phyloP scores from a whole-genome alignment of 2,888 invertebrate genomes.

The Aricia artaxerxes region DNA sequence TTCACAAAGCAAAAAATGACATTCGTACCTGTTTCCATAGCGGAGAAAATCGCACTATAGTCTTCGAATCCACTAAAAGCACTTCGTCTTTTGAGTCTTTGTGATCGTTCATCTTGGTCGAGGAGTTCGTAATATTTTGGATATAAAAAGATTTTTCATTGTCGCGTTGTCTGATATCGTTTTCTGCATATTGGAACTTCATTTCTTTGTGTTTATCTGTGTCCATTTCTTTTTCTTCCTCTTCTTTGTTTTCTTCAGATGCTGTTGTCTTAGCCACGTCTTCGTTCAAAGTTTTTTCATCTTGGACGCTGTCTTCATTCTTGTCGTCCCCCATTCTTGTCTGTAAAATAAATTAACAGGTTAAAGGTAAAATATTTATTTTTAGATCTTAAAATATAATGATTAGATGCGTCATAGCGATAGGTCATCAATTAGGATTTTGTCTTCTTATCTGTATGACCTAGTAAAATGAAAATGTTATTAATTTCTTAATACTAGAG shows the following conservation, averaged over 20 bases:
- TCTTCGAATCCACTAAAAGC: conserved; percentile 59
- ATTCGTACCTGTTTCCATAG: conserved; percentile 69
- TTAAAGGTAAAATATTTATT: not conserved
- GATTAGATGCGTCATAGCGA: too few relatives aligned
- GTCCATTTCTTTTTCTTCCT: conserved; percentile 29
- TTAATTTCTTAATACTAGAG: too few relatives aligned
- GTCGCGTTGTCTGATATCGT: conserved; percentile 39
- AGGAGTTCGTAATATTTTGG: conserved; percentile 58
- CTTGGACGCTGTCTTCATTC: conserved; percentile 40
- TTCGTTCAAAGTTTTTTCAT: conserved; percentile 38
- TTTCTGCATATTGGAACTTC: conserved; percentile 39
- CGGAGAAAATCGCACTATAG: conserved; percentile 68
- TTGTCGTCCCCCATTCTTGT: conserved; percentile 45
- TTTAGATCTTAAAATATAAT: too few relatives aligned
- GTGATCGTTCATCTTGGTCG: conserved; percentile 49
- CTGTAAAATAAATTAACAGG: conserved; percentile 40
- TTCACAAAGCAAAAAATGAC: conserved; percentile 5
- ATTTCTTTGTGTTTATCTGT: conserved; percentile 40
- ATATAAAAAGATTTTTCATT: conserved; percentile 55
- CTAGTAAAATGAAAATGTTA: too few relatives aligned
- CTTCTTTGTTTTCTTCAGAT: conserved; percentile 36
- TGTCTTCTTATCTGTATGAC: too few relatives aligned
- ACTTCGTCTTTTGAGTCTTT: conserved; percentile 54
- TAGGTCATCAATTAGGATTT: not conserved
- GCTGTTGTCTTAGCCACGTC: conserved; percentile 35